phyloP scores from a whole-genome alignment of 2,797 vertebrate genomes.

The Peromyscus eremicus region DNA sequence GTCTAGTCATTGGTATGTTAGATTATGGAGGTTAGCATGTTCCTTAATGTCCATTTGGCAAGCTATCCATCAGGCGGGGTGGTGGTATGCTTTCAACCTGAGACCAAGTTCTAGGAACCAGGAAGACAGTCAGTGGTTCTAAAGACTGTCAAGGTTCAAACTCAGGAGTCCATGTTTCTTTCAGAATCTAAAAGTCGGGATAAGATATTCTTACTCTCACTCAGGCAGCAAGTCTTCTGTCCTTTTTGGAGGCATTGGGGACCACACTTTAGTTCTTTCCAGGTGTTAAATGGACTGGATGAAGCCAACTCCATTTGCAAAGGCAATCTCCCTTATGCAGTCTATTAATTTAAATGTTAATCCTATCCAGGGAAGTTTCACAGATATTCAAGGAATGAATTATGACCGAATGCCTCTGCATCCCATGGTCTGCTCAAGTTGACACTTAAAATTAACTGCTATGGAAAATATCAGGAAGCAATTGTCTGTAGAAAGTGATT shows the following conservation, averaged over 20 bases:
- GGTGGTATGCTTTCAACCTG: background rate
- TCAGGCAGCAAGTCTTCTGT: background rate
- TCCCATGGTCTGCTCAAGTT: background rate
- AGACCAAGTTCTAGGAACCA: background rate
- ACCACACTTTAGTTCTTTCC: background rate
- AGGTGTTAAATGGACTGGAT: background rate
- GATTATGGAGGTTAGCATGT: background rate
- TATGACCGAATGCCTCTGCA: background rate
- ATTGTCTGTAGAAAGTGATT: background rate
- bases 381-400: background rate
- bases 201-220: background rate
- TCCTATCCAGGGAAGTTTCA: background rate
- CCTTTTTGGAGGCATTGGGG: rapidly evolving
- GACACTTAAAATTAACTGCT: constrained; percentile 11
- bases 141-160: background rate
- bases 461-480: background rate
- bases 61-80: background rate
- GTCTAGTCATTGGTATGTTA: background rate
- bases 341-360: constrained; percentile 45
- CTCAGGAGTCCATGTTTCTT: background rate
- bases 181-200: background rate
- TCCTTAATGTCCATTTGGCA: background rate
- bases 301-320: background rate
- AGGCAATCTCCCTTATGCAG: background rate
- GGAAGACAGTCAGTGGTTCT: background rate